Evolutionary conservation across 2,113 vertebrate genomes (phyloP), one percentile per base, ranked within the genome.

Genomic region (Rhinopomastus cyanomelas): DNA sequence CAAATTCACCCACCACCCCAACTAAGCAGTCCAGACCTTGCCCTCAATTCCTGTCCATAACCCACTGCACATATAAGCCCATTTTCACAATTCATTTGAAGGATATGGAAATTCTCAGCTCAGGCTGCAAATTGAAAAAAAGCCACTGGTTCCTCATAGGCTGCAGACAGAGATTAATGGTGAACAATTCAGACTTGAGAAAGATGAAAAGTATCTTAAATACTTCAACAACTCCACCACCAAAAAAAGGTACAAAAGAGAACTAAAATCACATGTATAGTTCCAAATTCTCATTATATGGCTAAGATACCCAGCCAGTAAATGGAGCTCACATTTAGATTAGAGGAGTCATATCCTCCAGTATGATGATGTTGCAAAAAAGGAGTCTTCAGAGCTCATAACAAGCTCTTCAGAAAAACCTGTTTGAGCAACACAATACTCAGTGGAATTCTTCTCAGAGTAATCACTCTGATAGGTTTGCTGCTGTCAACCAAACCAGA

Each of bases 121-220:
- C 21, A 34, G 6, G 2, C 16, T 77, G 30, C 48, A 92, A 77
- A 53, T 55, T 52, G 61, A 80, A 80, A n/a, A 71, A 34, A 74
- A 67, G 9, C 48, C 9, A 48, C 39, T 0, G 0, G 8, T 10
- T 77, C 73, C 20, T 69, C 37, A 19, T 1, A 32, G 42, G 27
- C 44, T 75, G 34, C 56, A 74, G 77, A 36, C 22, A 11, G 14
- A 57, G 32, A 64, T 44, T 39, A 68, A 12, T 3, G 2, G 12
- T 73, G 21, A 56, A 51, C 2, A n/a, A 56, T 34, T 32, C 55
- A 81, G 16, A 32, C 11, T 42, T 0, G 1, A 83, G 29, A n/a
- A 77, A 67, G 37, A 52, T 14, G 5, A 44, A 68, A 76, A 49
- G 6, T 11, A 21, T 4, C 36, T 62, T 59, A 46, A 71, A 4